Evolutionary conservation across 2,888 invertebrate genomes (phyloP).

Genomic region (Habroteleia sp.): DNA sequence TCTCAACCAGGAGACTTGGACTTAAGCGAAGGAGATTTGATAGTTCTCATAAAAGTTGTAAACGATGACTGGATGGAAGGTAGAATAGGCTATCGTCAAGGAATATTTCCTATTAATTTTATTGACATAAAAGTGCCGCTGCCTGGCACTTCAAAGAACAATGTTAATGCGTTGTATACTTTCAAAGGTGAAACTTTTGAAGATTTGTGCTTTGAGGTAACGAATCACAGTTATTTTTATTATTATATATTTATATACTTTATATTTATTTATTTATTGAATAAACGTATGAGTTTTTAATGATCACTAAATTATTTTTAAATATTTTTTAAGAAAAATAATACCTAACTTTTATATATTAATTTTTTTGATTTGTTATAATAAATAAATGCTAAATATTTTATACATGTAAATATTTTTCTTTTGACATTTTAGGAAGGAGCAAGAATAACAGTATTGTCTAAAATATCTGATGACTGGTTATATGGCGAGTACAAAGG

Average conservation of each 20-base stretch:
- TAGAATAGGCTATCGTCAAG: conserved; percentile 86
- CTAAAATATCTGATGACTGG: conserved; percentile 89
- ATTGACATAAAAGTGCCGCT: conserved; percentile 89
- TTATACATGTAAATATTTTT: conserved; percentile 3
- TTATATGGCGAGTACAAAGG: conserved; percentile 87
- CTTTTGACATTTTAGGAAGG: conserved; percentile 82
- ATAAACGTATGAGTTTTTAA: too few relatives aligned
- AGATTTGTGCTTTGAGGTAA: conserved; percentile 83
- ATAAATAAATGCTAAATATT: conserved; percentile 2
- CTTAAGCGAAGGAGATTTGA: conserved; percentile 89
- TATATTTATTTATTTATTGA: too few relatives aligned
- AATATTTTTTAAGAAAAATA: neutral
- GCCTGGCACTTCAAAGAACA: conserved; percentile 75
- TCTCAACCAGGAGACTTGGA: conserved; percentile 89
- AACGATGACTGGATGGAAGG: conserved; percentile 92
- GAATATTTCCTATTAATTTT: conserved; percentile 92
- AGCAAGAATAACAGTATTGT: conserved; percentile 84
- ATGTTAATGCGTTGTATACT: conserved; percentile 87
- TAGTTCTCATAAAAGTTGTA: conserved; percentile 86
- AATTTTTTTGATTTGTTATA: conserved; percentile 7
- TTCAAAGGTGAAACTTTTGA: conserved; percentile 85
- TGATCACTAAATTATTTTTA: neutral
- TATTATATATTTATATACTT: neutral
- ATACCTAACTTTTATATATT: neutral
- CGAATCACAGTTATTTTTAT: conserved; percentile 28